Evolutionary conservation across 1,140 invertebrate species (phyloP).

Genomic region (Diploscapter pachys): DNA sequence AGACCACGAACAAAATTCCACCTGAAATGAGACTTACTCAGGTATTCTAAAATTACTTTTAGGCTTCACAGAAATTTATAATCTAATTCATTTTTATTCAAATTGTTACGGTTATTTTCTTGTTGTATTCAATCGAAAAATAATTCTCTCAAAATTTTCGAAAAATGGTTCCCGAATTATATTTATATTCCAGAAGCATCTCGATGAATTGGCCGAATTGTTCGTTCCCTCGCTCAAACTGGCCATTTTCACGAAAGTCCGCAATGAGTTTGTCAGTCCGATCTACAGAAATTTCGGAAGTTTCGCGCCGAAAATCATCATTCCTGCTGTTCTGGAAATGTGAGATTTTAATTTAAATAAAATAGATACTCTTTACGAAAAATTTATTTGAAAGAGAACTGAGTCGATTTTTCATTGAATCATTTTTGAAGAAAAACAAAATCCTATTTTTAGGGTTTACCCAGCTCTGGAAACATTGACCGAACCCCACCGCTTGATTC

Average conservation of each 20-base stretch:
- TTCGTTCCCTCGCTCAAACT: constrained; percentile 70
- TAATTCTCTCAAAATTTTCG: too few species aligned
- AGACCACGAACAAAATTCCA: neutral
- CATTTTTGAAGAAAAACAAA: constrained; percentile 2
- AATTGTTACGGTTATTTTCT: too few species aligned
- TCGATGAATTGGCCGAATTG: constrained; percentile 77
- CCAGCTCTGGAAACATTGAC: constrained; percentile 76
- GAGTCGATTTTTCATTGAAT: constrained; percentile 13
- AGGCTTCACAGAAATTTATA: too few species aligned
- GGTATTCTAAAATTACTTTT: constrained; percentile 62
- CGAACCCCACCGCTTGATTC: constrained; percentile 72
- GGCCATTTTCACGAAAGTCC: constrained; percentile 75
- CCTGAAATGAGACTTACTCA: constrained; percentile 73
- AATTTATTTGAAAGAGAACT: too few species aligned
- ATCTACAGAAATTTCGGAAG: constrained; percentile 74
- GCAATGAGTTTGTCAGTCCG: constrained; percentile 67
- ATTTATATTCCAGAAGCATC: constrained; percentile 61
- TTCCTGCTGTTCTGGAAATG: constrained; percentile 77
- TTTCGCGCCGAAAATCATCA: constrained; percentile 75
- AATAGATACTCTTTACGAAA: constrained; percentile 34
- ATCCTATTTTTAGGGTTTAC: constrained; percentile 64
- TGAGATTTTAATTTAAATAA: constrained; percentile 45
- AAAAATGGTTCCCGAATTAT: too few species aligned
- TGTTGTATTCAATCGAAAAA: too few species aligned
- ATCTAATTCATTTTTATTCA: too few species aligned